Evolutionary conservation across 2,113 vertebrate genomes (phyloP).

Genomic region (Prietella phreatophila): DNA sequence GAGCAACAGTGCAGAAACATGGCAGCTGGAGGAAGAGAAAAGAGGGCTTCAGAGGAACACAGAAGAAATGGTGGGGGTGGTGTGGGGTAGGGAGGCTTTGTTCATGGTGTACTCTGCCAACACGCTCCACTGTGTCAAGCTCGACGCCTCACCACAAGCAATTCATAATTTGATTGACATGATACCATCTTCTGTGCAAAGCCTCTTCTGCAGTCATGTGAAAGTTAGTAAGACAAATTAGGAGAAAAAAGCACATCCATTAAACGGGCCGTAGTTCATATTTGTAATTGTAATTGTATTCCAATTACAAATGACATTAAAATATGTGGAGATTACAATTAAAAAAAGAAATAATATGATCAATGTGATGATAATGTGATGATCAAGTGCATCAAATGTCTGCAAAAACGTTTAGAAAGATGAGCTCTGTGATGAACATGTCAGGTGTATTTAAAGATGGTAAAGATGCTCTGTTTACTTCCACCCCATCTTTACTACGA

Average conservation of each 20-base stretch:
- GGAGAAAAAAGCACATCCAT: background rate
- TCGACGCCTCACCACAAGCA: conserved; percentile 1
- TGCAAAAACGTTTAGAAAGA: background rate
- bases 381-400: background rate
- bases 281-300: background rate
- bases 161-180: conserved; percentile 45
- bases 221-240: conserved; percentile 4
- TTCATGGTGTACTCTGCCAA: conserved; percentile 26
- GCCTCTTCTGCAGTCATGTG: conserved; percentile 19
- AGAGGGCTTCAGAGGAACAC: conserved; percentile 12
- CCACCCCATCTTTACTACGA: background rate
- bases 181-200: conserved; percentile 32
- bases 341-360: background rate
- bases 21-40: conserved; percentile 29
- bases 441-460: background rate
- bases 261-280: background rate
- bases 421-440: background rate
- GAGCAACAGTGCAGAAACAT: conserved; percentile 40
- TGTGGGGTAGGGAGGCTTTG: background rate
- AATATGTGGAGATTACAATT: background rate
- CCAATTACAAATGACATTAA: background rate
- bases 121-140: conserved; percentile 39
- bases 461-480: background rate
- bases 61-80: background rate
- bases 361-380: background rate